These are phyloP conservation scores for Drosophila paranaensis DNA, from an alignment of 2,888 invertebrate genomes.

Conservation along the genomic window DNA sequence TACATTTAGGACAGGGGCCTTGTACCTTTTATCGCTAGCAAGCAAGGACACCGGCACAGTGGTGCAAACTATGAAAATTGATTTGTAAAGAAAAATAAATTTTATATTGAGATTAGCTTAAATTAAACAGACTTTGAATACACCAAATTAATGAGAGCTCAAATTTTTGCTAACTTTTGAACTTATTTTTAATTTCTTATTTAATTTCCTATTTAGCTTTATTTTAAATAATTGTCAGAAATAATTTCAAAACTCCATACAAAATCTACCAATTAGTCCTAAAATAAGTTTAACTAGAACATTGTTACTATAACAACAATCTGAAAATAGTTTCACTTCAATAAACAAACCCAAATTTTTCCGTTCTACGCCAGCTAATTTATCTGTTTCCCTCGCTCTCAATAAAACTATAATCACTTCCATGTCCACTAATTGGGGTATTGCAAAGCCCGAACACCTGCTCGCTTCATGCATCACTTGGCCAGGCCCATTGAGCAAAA, in stretches of 20 bases:
- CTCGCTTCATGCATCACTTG: conserved; percentile 66
- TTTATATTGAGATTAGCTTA: neutral
- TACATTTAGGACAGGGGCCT: conserved; percentile 44
- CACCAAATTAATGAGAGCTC: too few species aligned
- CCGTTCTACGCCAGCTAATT: conserved; percentile 43
- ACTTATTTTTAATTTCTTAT: too few species aligned
- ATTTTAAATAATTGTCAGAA: neutral
- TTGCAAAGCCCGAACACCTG: conserved; percentile 63
- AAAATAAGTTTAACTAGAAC: neutral
- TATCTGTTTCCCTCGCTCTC: conserved; percentile 36
- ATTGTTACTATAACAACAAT: neutral
- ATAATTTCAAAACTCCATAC: neutral
- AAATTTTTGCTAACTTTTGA: too few species aligned
- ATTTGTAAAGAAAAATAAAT: neutral
- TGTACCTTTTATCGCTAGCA: conserved; percentile 9
- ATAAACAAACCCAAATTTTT: conserved; percentile 18
- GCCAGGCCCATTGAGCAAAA: conserved; percentile 29
- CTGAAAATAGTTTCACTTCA: conserved; percentile 17
- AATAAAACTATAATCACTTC: conserved; percentile 36
- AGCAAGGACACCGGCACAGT: conserved; percentile 51
- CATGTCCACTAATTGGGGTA: conserved; percentile 40
- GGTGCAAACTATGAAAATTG: conserved; percentile 23
- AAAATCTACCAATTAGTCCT: neutral
- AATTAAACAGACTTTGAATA: too few species aligned
- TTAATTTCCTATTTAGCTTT: too few species aligned